These are phyloP conservation scores for Noctilio leporinus DNA, from an alignment of 2,113 vertebrate genomes.

Conservation along the genomic window DNA sequence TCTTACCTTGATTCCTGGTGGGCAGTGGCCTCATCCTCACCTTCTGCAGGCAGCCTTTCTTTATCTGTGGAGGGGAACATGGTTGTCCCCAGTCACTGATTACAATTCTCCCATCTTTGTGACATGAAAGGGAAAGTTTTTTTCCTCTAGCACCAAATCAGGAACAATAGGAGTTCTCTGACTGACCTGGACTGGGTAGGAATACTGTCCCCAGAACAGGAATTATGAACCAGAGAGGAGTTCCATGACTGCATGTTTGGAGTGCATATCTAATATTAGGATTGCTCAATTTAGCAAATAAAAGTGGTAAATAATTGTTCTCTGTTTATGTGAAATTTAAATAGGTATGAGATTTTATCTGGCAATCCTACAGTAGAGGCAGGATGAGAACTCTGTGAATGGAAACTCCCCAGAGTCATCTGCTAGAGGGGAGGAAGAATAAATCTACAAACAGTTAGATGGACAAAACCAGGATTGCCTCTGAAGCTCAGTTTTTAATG, in stretches of 20 bases:
- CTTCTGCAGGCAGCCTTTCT: background rate
- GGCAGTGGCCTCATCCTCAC: background rate
- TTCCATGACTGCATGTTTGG: background rate
- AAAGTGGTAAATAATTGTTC: background rate
- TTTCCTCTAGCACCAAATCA: background rate
- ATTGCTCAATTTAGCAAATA: background rate
- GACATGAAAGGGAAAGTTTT: background rate
- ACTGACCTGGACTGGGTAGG: background rate
- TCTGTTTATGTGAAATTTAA: background rate
- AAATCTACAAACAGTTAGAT: background rate
- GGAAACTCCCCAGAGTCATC: background rate
- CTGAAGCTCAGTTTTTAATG: background rate
- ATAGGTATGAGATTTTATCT: background rate
- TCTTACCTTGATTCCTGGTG: background rate
- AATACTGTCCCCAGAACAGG: background rate
- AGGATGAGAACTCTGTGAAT: background rate
- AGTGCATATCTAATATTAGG: background rate
- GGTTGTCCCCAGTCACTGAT: background rate
- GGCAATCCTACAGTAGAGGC: background rate
- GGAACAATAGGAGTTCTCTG: background rate
- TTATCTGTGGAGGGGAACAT: background rate
- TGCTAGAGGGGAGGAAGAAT: background rate
- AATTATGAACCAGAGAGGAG: background rate
- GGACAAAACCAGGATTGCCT: background rate
- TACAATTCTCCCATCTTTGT: background rate